Evolutionary conservation across 2,797 vertebrate genomes (phyloP).

Genomic region (Oryzias dopingdopingensis): DNA sequence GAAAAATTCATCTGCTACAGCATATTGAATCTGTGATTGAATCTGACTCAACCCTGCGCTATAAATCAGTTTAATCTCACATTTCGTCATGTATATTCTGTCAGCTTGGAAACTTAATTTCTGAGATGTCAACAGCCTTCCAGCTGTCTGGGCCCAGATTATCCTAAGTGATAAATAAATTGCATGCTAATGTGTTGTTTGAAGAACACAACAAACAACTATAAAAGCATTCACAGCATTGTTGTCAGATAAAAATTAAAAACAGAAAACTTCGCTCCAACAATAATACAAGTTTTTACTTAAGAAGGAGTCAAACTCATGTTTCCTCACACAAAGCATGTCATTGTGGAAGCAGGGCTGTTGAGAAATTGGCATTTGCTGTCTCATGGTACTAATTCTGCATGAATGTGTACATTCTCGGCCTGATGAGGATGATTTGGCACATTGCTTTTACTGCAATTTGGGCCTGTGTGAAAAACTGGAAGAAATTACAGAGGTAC

Average conservation of each 20-base stretch:
- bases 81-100: slow-evolving; percentile 21
- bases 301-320: too few species aligned
- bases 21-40: slow-evolving; percentile 43
- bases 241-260: too few species aligned
- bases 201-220: background rate
- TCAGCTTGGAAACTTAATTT: slow-evolving; percentile 41
- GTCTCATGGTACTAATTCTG: slow-evolving; percentile 14
- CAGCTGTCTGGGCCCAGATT: background rate
- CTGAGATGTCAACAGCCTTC: background rate
- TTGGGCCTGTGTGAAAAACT: slow-evolving; percentile 1
- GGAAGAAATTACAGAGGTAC: slow-evolving; percentile 12
- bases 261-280: too few species aligned
- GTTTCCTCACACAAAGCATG: background rate
- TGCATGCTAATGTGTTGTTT: background rate
- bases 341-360: background rate
- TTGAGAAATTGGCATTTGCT: slow-evolving; percentile 23
- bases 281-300: too few species aligned
- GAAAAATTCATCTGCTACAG: slow-evolving; percentile 36
- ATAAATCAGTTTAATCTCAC: slow-evolving; percentile 27
- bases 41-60: slow-evolving; percentile 24
- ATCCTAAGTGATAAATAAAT: slow-evolving; percentile 4
- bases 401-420: slow-evolving; percentile 13
- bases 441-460: slow-evolving; percentile 23
- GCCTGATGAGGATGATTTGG: slow-evolving; percentile 43
- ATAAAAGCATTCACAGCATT: background rate